Percentiles rank a stretch among this genome's conserved stretches.
phyloP scores from a whole-genome alignment of 1,140 invertebrate species.

The Eurosta solidaginis region DNA sequence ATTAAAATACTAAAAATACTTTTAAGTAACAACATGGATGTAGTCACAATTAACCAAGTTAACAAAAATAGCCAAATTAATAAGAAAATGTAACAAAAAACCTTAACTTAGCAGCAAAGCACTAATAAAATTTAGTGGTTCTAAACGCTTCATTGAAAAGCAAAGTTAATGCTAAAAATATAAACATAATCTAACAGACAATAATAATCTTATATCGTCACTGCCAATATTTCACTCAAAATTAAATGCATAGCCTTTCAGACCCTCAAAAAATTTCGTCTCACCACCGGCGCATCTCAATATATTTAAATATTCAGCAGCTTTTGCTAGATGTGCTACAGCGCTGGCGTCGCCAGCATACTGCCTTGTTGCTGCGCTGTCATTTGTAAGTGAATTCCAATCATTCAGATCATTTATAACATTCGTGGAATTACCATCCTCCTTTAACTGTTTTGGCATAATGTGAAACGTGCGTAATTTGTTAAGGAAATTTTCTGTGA shows the following conservation, averaged over 20 bases:
- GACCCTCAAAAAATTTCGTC: slow-evolving; percentile 38
- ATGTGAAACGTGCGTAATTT: slow-evolving; percentile 47
- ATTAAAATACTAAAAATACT: not conserved
- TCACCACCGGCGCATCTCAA: slow-evolving; percentile 22
- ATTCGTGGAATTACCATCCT: slow-evolving; percentile 43
- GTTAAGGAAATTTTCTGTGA: slow-evolving; percentile 44
- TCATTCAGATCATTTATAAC: slow-evolving; percentile 42
- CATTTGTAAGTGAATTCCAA: slow-evolving; percentile 43
- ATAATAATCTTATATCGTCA: not conserved
- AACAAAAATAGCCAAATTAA: not conserved
- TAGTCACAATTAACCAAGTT: not conserved
- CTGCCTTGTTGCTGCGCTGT: not conserved
- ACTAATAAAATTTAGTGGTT: slow-evolving; percentile 29
- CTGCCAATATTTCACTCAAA: slow-evolving; percentile 16
- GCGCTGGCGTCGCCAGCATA: not conserved
- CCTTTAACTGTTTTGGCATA: slow-evolving; percentile 46
- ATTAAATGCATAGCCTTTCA: slow-evolving; percentile 36
- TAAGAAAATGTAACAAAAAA: not conserved
- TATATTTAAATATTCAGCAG: slow-evolving; percentile 19
- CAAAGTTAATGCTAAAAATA: too few species aligned
- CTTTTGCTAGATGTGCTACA: not conserved
- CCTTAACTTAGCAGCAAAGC: not conserved
- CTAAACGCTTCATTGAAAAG: not conserved
- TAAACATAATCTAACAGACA: not conserved
- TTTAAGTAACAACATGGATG: not conserved